Evolutionary conservation across 1,140 invertebrate species (phyloP).

Genomic region (Drosophila funebris): DNA sequence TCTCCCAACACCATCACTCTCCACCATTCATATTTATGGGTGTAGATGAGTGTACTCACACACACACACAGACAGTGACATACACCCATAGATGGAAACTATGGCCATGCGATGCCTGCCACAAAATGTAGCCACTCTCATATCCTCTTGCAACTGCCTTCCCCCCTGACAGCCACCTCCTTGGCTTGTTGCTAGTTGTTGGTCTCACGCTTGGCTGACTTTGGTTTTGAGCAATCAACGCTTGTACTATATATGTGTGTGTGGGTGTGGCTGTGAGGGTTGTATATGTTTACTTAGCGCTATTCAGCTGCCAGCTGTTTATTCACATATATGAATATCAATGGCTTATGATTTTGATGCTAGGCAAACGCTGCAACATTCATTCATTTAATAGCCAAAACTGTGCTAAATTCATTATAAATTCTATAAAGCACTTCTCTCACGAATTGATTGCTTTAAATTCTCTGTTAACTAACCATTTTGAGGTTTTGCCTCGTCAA

Average conservation of each 20-base stretch:
- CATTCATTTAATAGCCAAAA: conserved; percentile 5
- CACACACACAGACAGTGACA: not conserved
- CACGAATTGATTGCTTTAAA: not conserved
- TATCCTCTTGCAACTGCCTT: not conserved
- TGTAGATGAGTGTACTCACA: conserved; percentile 39
- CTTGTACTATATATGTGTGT: conserved; percentile 19
- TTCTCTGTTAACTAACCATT: not conserved
- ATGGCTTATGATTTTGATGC: conserved; percentile 40
- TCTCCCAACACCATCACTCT: not conserved
- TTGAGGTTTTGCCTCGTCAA: too few species aligned
- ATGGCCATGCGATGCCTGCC: conserved; percentile 68
- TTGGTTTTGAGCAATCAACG: conserved; percentile 80
- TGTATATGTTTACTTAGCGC: conserved; percentile 65
- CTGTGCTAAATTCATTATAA: not conserved
- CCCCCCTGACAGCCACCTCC: conserved; percentile 9
- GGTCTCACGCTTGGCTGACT: conserved; percentile 74
- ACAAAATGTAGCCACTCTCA: conserved; percentile 64
- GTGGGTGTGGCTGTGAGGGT: conserved; percentile 23
- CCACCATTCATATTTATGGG: conserved; percentile 72
- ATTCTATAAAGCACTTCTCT: not conserved
- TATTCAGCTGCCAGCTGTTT: conserved; percentile 66
- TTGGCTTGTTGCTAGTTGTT: conserved; percentile 73
- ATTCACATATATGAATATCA: conserved; percentile 61
- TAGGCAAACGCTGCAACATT: conserved; percentile 18
- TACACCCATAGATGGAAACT: conserved; percentile 20